Percentiles rank a stretch among this genome's conserved stretches.
Evolutionary conservation across 2,797 vertebrate genomes (phyloP).

Genomic region (Malurus leucopterus): DNA sequence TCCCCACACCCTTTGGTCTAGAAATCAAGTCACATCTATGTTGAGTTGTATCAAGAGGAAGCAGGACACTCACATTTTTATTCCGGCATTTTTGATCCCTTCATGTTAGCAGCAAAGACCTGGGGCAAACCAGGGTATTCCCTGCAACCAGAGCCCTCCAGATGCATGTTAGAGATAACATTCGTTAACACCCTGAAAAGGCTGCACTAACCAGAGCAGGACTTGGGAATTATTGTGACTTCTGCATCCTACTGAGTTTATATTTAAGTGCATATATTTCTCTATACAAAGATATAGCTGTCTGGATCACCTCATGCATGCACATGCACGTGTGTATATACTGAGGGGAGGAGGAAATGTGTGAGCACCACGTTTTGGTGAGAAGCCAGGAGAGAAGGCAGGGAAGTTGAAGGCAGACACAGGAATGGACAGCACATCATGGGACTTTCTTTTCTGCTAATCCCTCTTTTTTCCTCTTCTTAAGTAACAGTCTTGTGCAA

Average conservation of each 20-base stretch:
- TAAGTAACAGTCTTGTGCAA: not conserved
- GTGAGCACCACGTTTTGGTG: not conserved
- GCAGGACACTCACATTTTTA: not conserved
- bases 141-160: not conserved
- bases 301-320: not conserved
- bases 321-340: fast-evolving
- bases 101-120: not conserved
- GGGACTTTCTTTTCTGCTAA: not conserved
- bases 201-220: not conserved
- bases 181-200: not conserved
- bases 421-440: not conserved
- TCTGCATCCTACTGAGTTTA: not conserved
- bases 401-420: not conserved
- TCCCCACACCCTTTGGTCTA: not conserved
- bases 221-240: not conserved
- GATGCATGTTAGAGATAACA: fast-evolving
- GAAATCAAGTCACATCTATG: not conserved
- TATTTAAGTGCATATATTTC: not conserved
- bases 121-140: not conserved
- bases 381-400: not conserved
- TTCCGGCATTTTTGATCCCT: not conserved
- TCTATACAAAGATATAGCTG: not conserved
- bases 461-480: not conserved
- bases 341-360: not conserved
- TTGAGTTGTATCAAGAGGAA: not conserved